A percentile compares a stretch with the other conserved stretches of the same genome.
Evolutionary conservation across 92 coral and sea anemone genomes (phyloP).

Genomic region (Bergia puertoricense): DNA sequence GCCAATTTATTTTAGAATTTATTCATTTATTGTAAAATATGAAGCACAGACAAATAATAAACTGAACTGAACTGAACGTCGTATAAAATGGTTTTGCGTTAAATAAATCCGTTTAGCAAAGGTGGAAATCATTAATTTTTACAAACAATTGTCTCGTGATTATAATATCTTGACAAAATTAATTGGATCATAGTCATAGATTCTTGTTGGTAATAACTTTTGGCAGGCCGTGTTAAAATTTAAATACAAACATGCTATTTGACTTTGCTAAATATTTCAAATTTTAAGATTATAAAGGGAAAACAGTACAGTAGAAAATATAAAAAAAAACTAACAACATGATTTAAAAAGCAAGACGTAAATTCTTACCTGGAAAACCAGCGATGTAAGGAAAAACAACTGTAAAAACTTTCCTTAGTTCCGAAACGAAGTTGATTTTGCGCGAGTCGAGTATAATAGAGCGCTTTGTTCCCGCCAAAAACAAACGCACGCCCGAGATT

Average conservation of each 20-base stretch:
- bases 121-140: neutral
- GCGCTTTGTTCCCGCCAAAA: conserved; percentile 15
- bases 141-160: too few relatives aligned
- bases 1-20: too few relatives aligned
- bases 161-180: too few relatives aligned
- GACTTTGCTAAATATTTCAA: too few relatives aligned
- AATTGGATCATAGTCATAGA: too few relatives aligned
- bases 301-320: too few relatives aligned
- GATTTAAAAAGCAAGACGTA: neutral
- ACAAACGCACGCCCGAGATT: neutral
- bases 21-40: too few relatives aligned
- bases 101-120: neutral
- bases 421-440: neutral
- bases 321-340: too few relatives aligned
- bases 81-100: neutral
- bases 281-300: too few relatives aligned
- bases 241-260: neutral
- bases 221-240: neutral
- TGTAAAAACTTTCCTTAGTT: neutral
- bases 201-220: too few relatives aligned
- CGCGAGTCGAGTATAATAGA: neutral
- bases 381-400: neutral
- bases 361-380: neutral
- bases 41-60: too few relatives aligned
- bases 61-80: too few relatives aligned